Evolutionary conservation across 2,797 vertebrate species (phyloP).

Genomic region (Ctenopoma kingsleyae): DNA sequence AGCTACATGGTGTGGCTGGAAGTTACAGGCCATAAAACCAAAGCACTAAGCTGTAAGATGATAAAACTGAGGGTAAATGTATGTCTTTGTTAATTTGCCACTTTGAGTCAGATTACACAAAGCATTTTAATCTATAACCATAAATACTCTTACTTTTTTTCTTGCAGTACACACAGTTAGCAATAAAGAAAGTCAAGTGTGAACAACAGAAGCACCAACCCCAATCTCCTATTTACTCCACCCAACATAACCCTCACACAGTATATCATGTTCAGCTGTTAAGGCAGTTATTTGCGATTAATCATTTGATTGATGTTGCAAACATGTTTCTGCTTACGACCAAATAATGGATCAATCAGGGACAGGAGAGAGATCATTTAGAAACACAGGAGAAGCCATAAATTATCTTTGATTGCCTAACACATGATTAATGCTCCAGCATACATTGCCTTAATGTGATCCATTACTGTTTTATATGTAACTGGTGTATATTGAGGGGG

Average conservation of each 20-base stretch:
- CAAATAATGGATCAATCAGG: conserved; percentile 82
- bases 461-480: conserved; percentile 79
- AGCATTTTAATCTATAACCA: no score
- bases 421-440: conserved; percentile 75
- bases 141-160: no score
- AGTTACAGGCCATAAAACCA: no score
- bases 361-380: conserved; percentile 77
- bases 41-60: no score
- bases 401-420: conserved; percentile 79
- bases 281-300: conserved; percentile 77
- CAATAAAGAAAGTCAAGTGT: conserved; percentile 5
- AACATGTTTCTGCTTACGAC: conserved; percentile 81
- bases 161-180: no score
- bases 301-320: conserved; percentile 80
- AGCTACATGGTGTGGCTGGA: no score
- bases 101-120: no score
- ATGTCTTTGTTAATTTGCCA: no score
- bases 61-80: no score
- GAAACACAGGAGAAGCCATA: conserved; percentile 78
- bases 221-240: conserved; percentile 1
- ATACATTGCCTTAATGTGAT: conserved; percentile 72
- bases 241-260: conserved; percentile 19
- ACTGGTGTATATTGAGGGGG: conserved; percentile 65
- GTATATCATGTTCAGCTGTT: conserved; percentile 69
- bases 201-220: not conserved